Evolutionary conservation across 2,888 invertebrate genomes (phyloP), one percentile per base, ranked within the genome.

Genomic region (Trachelus tabidus): DNA sequence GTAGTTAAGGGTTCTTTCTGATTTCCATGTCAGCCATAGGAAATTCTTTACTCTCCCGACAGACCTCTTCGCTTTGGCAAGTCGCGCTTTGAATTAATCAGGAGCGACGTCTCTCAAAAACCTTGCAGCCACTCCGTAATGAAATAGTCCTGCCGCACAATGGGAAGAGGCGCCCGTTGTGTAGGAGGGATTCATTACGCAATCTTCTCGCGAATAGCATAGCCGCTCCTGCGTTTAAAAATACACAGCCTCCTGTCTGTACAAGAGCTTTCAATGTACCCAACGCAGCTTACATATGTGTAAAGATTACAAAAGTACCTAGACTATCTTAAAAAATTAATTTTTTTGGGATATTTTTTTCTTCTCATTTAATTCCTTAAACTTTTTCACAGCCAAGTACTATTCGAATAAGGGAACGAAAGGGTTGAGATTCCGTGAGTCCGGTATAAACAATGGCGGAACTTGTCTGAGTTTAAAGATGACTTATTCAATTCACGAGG

Each of bases 131-230:
- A 76, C 77, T 75, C 68, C 69, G 82, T 86, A 86, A 86, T 85
- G 84, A 86, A 86, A 86, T 85, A 85, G 87, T 82, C 83, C 78
- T 75, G 68, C 73, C 80, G 76, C 68, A 81, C 82, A 83, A 82
- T 85, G 80, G 75, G 15, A 71, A 74, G 31, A 31, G 76, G 68
- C 73, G 68, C 56, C 81, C 83, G 83, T 86, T 84, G 83, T 84
- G 81, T 81, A 76, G 33, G 73, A 71, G 75, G 82, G 85, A 87
- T 86, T 86, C 85, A 84, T 86, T 86, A 83, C 83, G 79, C 84
- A 80, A 79, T 79, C 81, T 78, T 84, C 80, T 78, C 80, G 80
- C 80, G 84, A 80, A 81, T 75, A 76, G 79, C 77, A 71, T 68
- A 75, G 77, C 79, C 76, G 34, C 37, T 69, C 30, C 78, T 76